Conservation (phyloP, 37 sponge, comb jelly and placozoan species). For the Oscarella lobularis region DNA sequence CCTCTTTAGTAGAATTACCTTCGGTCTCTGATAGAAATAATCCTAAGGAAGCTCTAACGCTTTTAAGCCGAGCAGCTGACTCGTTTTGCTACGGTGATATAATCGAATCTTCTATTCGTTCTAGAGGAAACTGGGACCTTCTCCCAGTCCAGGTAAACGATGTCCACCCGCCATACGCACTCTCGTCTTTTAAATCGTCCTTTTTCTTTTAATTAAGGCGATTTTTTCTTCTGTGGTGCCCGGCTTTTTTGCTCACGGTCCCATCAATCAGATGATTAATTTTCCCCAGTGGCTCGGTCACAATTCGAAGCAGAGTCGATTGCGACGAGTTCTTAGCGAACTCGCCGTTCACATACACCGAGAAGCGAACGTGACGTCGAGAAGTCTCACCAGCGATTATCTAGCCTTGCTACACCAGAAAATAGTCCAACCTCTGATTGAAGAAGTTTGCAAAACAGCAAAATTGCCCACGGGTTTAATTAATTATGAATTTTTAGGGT, state of each 20-base stretch:
- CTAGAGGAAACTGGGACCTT: slow-evolving; percentile 45
- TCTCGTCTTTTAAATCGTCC: neutral
- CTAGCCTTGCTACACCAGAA: neutral
- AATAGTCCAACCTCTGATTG: slow-evolving; percentile 37
- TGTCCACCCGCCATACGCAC: neutral
- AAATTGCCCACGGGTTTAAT: neutral
- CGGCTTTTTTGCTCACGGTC: slow-evolving; percentile 59
- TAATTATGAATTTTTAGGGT: no score
- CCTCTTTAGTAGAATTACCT: neutral
- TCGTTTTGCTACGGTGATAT: slow-evolving; percentile 67
- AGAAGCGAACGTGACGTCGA: neutral
- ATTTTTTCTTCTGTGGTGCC: slow-evolving; percentile 82
- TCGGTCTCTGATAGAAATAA: neutral
- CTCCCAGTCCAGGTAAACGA: slow-evolving; percentile 57
- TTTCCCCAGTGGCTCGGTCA: slow-evolving; percentile 92
- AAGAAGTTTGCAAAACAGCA: slow-evolving; percentile 26
- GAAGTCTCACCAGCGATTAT: neutral
- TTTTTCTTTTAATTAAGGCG: slow-evolving; percentile 25
- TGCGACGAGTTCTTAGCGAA: slow-evolving; percentile 46
- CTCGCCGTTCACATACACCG: slow-evolving; percentile 43
- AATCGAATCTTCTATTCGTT: slow-evolving; percentile 49
- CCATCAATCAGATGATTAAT: slow-evolving; percentile 25
- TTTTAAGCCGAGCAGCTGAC: slow-evolving; percentile 62
- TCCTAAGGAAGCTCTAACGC: slow-evolving; percentile 1
- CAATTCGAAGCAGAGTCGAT: slow-evolving; percentile 56